Base-by-base conservation (phyloP, 2,888 invertebrate genomes). In the Elaeidobius kamerunicus region DNA sequence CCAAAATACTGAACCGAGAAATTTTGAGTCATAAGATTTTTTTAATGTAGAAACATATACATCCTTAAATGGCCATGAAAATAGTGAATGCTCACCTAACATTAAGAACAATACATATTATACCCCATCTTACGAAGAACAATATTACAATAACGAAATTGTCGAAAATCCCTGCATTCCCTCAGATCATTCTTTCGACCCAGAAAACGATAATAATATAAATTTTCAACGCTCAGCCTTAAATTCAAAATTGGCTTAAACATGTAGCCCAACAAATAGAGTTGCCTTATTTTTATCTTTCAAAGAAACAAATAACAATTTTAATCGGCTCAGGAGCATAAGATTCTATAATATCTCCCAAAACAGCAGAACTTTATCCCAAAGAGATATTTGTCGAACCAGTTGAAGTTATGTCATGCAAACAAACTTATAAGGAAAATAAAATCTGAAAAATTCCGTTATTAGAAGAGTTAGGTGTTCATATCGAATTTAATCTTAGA, bases 11-110 rank as follows among this genome's bases (percentile, higher is more conserved):
- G 39, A 30, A 2, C 38, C 28, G 9, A 12, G 46, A 3, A 51
- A 51, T 40, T 51, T 45, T n/a, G 18, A 20, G 6, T 38, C 39
- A 6, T 16, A 51, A 51, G 51, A 51, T 32, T 23, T 51, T 14
- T 39, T 40, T 9, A 51, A 51, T 19, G 3, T 51, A 20, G 50
- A 50, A 38, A 36, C 2, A 14, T 11, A 30, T 7, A 30, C 9
- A 1, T 16, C 23, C 3, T 1, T 5, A 5, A 17, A 11, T n/a
- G 6, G 20, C 41, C 39, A 20, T 7, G 3, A 17, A 3, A 3
- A 17, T 4, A 19, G 9, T 2, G 2, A 17, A 2, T 16, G 7
- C 15, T 3, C 5, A 3, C 35, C 30, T 6, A 7, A 30, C 11
- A 30, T 3, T 30, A 11, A 30, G 3, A 11, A 30, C 3, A 3